These are phyloP conservation scores for Drosophila triauraria DNA, from an alignment of 1,140 invertebrate species.

Conservation along the genomic window DNA sequence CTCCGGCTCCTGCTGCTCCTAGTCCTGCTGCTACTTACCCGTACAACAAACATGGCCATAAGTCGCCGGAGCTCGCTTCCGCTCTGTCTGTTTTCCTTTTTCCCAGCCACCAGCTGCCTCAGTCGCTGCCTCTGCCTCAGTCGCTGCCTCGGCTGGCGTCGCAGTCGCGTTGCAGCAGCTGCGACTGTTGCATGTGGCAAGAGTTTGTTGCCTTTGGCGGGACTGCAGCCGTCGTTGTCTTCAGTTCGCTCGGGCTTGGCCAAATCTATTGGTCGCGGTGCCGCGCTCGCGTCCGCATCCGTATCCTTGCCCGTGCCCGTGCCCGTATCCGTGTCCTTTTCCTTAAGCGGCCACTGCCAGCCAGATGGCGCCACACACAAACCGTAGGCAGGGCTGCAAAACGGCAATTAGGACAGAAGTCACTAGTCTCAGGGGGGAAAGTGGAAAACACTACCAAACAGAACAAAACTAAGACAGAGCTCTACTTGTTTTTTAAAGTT, in stretches of 20 bases:
- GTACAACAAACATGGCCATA: constrained; percentile 79
- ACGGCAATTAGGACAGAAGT: constrained; percentile 19
- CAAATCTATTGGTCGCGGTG: constrained; percentile 80
- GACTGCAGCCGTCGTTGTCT: constrained; percentile 76
- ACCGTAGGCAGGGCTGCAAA: constrained; percentile 12
- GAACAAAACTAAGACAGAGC: not conserved
- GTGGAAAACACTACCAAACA: too few relatives aligned
- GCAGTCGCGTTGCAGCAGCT: constrained; percentile 30
- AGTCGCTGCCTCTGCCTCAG: constrained; percentile 51
- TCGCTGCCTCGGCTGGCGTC: constrained; percentile 22
- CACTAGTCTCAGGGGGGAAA: not conserved
- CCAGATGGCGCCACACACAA: constrained; percentile 59
- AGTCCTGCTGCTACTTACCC: constrained; percentile 63
- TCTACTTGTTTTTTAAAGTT: not conserved
- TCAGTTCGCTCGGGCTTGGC: constrained; percentile 76
- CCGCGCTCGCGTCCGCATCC: constrained; percentile 55
- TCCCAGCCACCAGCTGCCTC: constrained; percentile 5
- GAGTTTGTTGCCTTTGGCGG: constrained; percentile 70
- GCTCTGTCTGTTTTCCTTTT: constrained; percentile 53
- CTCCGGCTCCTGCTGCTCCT: constrained; percentile 15
- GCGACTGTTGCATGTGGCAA: constrained; percentile 76
- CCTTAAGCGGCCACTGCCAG: constrained; percentile 16
- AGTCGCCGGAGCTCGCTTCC: constrained; percentile 67
- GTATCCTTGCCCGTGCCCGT: constrained; percentile 34
- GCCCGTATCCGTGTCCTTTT: constrained; percentile 9